These are phyloP conservation scores for Drosophila lutescens DNA, from an alignment of 2,888 invertebrate genomes.

Conservation along the genomic window DNA sequence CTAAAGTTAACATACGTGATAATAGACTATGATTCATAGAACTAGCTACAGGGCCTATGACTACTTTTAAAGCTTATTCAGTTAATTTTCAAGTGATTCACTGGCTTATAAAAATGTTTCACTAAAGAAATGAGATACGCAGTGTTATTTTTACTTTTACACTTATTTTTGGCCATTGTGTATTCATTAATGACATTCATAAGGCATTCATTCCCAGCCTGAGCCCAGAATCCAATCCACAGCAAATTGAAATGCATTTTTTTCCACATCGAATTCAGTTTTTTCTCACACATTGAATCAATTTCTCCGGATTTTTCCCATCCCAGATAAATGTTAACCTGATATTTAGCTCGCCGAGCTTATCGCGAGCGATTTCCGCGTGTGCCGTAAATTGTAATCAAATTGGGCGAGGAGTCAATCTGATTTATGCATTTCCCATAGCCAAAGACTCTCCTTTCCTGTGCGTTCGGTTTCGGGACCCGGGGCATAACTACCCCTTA, in stretches of 20 bases:
- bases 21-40: too few relatives aligned
- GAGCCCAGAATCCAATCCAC: background rate
- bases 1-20: too few relatives aligned
- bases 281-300: slow-evolving; percentile 66
- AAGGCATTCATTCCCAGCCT: background rate
- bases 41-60: too few relatives aligned
- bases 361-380: slow-evolving; percentile 57
- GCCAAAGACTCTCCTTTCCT: slow-evolving; percentile 27
- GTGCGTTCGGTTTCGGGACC: background rate
- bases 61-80: too few relatives aligned
- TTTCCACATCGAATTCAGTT: slow-evolving; percentile 22
- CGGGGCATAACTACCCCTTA: slow-evolving; percentile 36
- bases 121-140: background rate
- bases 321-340: slow-evolving; percentile 57
- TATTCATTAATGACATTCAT: background rate
- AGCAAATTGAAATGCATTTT: background rate
- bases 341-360: slow-evolving; percentile 60
- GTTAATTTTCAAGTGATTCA: too few relatives aligned
- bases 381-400: slow-evolving; percentile 73
- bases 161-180: background rate
- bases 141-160: background rate
- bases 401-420: slow-evolving; percentile 70
- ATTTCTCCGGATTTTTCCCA: slow-evolving; percentile 41
- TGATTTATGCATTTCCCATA: slow-evolving; percentile 72
- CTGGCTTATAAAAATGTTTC: background rate